Evolutionary conservation across 2,888 invertebrate species (phyloP), one percentile per base, ranked within the genome.

Genomic region (Tuta absoluta): DNA sequence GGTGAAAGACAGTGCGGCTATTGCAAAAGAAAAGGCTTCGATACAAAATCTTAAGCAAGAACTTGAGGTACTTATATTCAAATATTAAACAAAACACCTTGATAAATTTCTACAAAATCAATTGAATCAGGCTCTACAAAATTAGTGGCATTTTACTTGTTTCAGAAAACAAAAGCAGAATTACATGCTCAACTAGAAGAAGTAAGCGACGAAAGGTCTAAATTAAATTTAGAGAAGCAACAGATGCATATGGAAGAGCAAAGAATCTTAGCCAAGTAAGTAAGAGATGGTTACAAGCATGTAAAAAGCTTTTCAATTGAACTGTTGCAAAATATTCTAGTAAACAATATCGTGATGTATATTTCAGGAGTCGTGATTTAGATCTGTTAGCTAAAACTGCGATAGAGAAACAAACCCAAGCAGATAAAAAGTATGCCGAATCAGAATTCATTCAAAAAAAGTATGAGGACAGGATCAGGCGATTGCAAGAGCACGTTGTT

Each of bases 351-450:
- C n/a, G 19, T 21, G 21, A 21, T 49, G 1, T 21, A 49, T 1
- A 19, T 80, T 81, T 63, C 69, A 92, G 92, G 68, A 85, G 83
- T 71, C 87, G 91, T 28, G 92, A 92, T 71, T 77, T 93, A 67
- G 88, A 94, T 78, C 80, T 92, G 1, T 74, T 94, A 49, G 93
- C 93, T 11, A 93, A 93, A 81, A 82, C 92, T 2, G 85, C 93
- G 21, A 81, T 94, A 65, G 93, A 93, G 17, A 94, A 94, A 75
- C 93, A 94, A 77, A 89, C 93, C 17, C 92, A 91, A 68, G 92
- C 93, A 0, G 93, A 93, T 56, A 88, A 89, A 66, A 93, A 92
- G 73, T 89, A 87, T 66, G 80, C 89, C 0, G 93, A 94, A 74
- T 93, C 93, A 0, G 93, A 93, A 75, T 89, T 87, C 59, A 83